These are phyloP conservation scores for Lasioglossum oenotherae DNA, from an alignment of 2,888 invertebrate species.

Conservation along the genomic window DNA sequence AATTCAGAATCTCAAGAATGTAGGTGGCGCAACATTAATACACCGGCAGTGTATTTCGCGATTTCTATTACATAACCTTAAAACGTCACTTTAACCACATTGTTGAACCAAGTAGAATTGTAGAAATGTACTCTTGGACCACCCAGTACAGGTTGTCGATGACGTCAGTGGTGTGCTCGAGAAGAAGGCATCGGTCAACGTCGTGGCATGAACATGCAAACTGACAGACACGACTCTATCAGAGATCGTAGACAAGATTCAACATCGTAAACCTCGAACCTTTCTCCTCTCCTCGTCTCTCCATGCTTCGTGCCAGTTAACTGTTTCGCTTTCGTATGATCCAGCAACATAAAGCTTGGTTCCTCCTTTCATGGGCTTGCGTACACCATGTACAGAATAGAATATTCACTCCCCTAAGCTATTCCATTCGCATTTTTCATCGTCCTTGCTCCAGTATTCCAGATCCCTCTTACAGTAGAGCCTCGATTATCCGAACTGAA, in stretches of 20 bases:
- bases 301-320: slow-evolving; percentile 1
- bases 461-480: neutral
- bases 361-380: slow-evolving; percentile 54
- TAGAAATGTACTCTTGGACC: slow-evolving; percentile 47
- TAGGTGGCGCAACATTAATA: neutral
- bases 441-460: slow-evolving; percentile 37
- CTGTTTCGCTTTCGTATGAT: slow-evolving; percentile 57
- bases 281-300: slow-evolving; percentile 31
- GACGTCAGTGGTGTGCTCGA: slow-evolving; percentile 60
- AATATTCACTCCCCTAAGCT: slow-evolving; percentile 23
- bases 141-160: slow-evolving; percentile 67
- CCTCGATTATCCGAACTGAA: neutral
- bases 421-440: slow-evolving; percentile 31
- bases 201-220: slow-evolving; percentile 65
- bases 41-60: neutral
- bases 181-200: slow-evolving; percentile 71
- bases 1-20: too few relatives aligned
- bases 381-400: slow-evolving; percentile 41
- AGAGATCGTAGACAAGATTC: slow-evolving; percentile 68
- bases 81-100: neutral
- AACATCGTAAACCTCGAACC: slow-evolving; percentile 64
- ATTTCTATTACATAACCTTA: too few relatives aligned
- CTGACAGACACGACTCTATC: slow-evolving; percentile 71
- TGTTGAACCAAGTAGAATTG: neutral
- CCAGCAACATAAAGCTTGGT: slow-evolving; percentile 54